Evolutionary conservation across 2,113 vertebrate species (phyloP).

Genomic region (Thymallus thymallus): DNA sequence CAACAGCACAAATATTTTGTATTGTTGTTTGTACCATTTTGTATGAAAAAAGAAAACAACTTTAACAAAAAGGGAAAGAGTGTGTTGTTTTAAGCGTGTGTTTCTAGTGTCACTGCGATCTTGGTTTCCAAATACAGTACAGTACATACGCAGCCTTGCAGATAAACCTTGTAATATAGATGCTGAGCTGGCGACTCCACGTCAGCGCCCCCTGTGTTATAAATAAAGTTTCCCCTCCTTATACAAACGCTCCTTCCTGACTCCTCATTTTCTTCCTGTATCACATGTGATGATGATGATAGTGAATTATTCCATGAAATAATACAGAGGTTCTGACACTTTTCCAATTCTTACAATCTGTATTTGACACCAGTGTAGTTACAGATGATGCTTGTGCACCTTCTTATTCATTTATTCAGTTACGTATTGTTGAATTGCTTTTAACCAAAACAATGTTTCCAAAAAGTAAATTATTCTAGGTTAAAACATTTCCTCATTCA

Average conservation of each 20-base stretch:
- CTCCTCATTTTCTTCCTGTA: slow-evolving; percentile 40
- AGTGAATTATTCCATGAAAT: neutral
- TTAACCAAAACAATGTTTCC: too few relatives aligned
- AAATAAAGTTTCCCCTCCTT: slow-evolving; percentile 79
- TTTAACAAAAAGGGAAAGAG: slow-evolving; percentile 63
- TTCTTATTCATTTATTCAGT: too few relatives aligned
- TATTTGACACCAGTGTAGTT: too few relatives aligned
- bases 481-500: too few relatives aligned
- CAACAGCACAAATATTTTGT: slow-evolving; percentile 99
- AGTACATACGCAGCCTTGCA: slow-evolving; percentile 82
- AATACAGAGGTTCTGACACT: neutral
- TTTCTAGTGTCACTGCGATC: slow-evolving; percentile 85
- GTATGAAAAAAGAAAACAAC: slow-evolving; percentile 66
- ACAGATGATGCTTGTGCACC: too few relatives aligned
- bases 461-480: too few relatives aligned
- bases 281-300: neutral
- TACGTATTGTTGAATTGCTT: too few relatives aligned
- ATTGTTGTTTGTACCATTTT: slow-evolving; percentile 99
- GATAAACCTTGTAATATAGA: slow-evolving; percentile 81
- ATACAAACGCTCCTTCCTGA: slow-evolving; percentile 57
- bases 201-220: slow-evolving; percentile 76
- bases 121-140: slow-evolving; percentile 78
- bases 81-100: slow-evolving; percentile 86
- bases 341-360: neutral
- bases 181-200: slow-evolving; percentile 67